Evolutionary conservation across 1,140 invertebrate genomes (phyloP), one percentile per base, ranked within the genome.

Genomic region (Drosophila burlai): DNA sequence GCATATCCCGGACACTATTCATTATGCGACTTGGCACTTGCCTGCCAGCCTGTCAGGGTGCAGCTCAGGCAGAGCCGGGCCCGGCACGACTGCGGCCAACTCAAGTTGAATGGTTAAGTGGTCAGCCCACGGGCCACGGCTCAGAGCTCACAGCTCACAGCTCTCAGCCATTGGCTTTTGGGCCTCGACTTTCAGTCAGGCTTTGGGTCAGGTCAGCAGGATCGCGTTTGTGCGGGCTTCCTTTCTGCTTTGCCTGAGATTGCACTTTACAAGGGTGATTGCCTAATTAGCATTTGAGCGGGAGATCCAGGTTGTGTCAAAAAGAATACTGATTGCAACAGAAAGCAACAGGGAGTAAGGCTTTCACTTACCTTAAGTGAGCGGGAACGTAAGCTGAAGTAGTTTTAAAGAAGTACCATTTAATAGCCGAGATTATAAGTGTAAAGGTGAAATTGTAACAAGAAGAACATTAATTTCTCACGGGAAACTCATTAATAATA

Each of bases 21-120:
- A 84, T 90, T 84, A 90, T 81, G 63, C 73, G 84, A 79, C 81
- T 84, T 79, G 84, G 76, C 76, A 84, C 81, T 87, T 86, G 67
- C 38, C 71, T 77, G 80, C 72, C 84, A 69, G 80, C 63, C 67
- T 82, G 61, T 65, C 64, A 62, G 74, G 68, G 81, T 84, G 81
- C 76, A 80, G 72, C 68, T 65, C 40, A 57, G 58, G 38, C 75
- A 68, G 65, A 49, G 38, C 31, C 13, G 31, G 31, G 7, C 52
- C 64, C 46, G 50, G 50, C 50, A 34, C 72, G 34, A 64, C 71
- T 74, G 71, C 8, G 58, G 60, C 71, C 72, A 75, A 55, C 55
- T 61, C 31, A 73, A 61, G 71, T 73, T 73, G 71, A 73, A 61
- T 47, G 67, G 71, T 52, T 73, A 73, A 73, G 71, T 73, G 71